Evolutionary conservation across 1,140 invertebrate genomes (phyloP).

Genomic region (Ceratina calcarata): DNA sequence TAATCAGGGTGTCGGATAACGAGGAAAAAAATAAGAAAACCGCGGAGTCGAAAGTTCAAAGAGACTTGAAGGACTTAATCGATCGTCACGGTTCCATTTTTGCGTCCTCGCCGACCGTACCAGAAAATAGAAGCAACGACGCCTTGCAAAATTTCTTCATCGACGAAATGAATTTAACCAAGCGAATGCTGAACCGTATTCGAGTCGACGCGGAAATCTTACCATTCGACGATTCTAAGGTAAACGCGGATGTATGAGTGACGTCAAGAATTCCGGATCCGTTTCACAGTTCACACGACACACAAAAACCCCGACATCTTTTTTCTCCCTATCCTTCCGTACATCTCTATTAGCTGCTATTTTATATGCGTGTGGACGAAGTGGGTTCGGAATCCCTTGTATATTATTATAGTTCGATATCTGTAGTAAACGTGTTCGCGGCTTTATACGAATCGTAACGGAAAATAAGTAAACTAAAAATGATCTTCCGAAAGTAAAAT

Average conservation of each 20-base stretch:
- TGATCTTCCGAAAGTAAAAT: too few species aligned
- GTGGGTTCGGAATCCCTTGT: too few species aligned
- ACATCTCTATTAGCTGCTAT: too few species aligned
- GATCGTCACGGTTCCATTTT: conserved; percentile 62
- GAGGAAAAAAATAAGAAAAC: conserved; percentile 46
- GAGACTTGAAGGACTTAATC: conserved; percentile 66
- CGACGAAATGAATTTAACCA: conserved; percentile 67
- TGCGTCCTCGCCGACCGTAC: conserved; percentile 25
- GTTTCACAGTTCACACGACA: too few species aligned
- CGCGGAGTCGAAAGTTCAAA: conserved; percentile 52
- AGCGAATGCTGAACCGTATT: conserved; percentile 79
- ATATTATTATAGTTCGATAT: too few species aligned
- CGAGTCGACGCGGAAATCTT: conserved; percentile 74
- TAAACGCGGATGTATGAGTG: conserved; percentile 7
- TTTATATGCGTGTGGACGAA: too few species aligned
- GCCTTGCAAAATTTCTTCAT: conserved; percentile 72
- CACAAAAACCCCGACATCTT: too few species aligned
- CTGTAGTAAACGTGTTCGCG: too few species aligned
- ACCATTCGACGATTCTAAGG: conserved; percentile 59
- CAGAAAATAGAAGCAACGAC: conserved; percentile 77
- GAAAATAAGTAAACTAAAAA: too few species aligned
- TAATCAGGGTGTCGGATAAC: conserved; percentile 54
- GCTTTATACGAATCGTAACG: too few species aligned
- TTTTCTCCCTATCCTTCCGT: too few species aligned
- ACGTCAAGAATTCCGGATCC: too few species aligned